Conservation (phyloP, 2,888 invertebrate species). For the Adelphocoris suturalis region DNA sequence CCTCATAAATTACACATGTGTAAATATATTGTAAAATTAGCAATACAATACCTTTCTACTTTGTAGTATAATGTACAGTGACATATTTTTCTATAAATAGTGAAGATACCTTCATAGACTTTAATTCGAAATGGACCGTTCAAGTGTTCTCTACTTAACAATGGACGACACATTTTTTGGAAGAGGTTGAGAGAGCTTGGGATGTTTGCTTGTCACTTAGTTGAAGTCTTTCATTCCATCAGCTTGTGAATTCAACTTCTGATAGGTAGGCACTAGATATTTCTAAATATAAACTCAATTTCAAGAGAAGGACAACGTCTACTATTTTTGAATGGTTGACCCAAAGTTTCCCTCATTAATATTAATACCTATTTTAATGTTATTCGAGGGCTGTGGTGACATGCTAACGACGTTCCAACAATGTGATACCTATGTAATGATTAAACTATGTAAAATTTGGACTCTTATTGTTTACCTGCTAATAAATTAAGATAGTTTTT, state of each 20-base stretch:
- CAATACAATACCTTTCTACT: not conserved
- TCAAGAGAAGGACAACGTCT: not conserved
- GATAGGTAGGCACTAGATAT: too few species aligned
- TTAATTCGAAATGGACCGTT: too few species aligned
- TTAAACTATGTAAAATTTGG: not conserved
- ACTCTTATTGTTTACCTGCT: not conserved
- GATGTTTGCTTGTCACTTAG: too few species aligned
- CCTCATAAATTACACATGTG: not conserved
- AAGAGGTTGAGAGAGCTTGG: too few species aligned
- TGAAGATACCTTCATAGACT: not conserved
- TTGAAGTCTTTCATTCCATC: too few species aligned
- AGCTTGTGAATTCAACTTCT: too few species aligned
- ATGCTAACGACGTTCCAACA: constrained; percentile 3
- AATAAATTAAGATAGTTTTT: constrained; percentile 8
- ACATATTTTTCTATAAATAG: not conserved
- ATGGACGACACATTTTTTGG: too few species aligned
- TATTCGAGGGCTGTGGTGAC: not conserved
- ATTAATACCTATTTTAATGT: not conserved
- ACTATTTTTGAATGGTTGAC: not conserved
- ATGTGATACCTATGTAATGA: constrained; percentile 12
- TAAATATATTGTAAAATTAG: not conserved
- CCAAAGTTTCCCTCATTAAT: not conserved
- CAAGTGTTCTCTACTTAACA: too few species aligned
- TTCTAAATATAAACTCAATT: too few species aligned
- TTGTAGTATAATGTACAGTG: not conserved